phyloP scores from a whole-genome alignment of 1,140 invertebrate genomes.

The Spodoptera litura region DNA sequence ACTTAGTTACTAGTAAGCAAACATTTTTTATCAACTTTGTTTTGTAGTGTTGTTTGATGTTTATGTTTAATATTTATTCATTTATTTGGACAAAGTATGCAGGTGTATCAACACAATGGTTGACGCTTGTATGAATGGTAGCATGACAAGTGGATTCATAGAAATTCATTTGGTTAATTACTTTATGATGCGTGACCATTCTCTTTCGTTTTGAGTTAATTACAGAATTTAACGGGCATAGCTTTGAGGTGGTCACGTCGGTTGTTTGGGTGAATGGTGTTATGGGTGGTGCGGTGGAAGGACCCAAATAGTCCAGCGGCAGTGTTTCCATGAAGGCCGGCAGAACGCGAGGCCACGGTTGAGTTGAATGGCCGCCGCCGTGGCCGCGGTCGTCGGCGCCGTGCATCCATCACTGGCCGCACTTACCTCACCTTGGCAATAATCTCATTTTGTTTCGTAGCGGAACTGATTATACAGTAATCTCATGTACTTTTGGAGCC shows the following conservation, averaged over 20 bases:
- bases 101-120: conserved; percentile 12
- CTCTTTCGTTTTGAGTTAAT: conserved; percentile 18
- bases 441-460: conserved; percentile 70
- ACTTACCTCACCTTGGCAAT: conserved; percentile 78
- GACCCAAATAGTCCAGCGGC: conserved; percentile 22
- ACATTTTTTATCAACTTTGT: conserved; percentile 19
- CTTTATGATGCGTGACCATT: conserved; percentile 38
- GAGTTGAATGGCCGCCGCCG: conserved; percentile 81
- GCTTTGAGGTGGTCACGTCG: background rate
- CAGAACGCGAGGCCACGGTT: conserved; percentile 65
- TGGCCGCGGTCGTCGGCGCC: conserved; percentile 69
- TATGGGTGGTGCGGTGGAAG: background rate
- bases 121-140: conserved; percentile 18
- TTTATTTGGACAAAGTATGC: background rate
- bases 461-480: conserved; percentile 61
- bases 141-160: background rate
- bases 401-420: conserved; percentile 70
- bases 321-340: conserved; percentile 59
- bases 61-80: background rate
- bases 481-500: conserved; percentile 34
- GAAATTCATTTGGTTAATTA: conserved; percentile 1
- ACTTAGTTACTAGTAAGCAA: conserved; percentile 28
- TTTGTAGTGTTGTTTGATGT: conserved; percentile 1
- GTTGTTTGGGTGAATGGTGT: background rate
- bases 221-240: conserved; percentile 5